Base-by-base conservation (phyloP, 2,888 invertebrate genomes). In the Pyrrhosoma nymphula region DNA sequence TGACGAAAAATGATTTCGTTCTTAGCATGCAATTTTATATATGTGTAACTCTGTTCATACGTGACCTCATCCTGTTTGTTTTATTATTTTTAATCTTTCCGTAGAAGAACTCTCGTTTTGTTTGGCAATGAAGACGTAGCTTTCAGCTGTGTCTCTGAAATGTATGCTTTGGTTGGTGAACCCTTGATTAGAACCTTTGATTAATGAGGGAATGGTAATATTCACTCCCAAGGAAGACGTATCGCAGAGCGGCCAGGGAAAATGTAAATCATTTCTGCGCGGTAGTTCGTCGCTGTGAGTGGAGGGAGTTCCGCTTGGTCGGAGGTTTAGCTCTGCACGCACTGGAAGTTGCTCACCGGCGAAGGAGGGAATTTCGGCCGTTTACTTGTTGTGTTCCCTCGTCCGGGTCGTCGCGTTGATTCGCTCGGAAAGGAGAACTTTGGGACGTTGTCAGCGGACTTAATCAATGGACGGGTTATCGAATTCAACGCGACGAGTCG, bases 371-470 rank as follows among this genome's bases (percentile, higher is more conserved):
- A 39, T 69, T 23, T 69, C 26, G 69, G 69, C 23, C 69, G 20
- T n/a, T 56, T 35, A 35, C 56, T 60, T 30, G 90, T 90, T 90
- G 90, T 90, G 20, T 30, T 91, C 39, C 39, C 63, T 20, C 26
- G 47, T 47, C 60, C 12, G 39, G 30, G 63, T 69, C 69, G 69
- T 69, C 26, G 69, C 20, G 69, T 69, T 69, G 26, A 69, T n/a
- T 69, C 69, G 69, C 69, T 39, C 91, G 91, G 91, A 91, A 91
- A 30, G 35, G 39, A 63, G 91, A 47, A 69, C 35, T 88, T 88
- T 88, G 39, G 88, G 18, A 47, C 10, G 39, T 23, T 88, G 39
- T 39, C 88, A 18, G n/a, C 35, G 63, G 20, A 18, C 47, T 91
- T 63, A 35, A 26, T 39, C 26, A 23, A 39, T 63, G 56, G 91